Percentiles rank a stretch among this genome's conserved stretches.
These are phyloP conservation scores for Argya squamiceps DNA, from an alignment of 2,797 vertebrate species.

Conservation along the genomic window DNA sequence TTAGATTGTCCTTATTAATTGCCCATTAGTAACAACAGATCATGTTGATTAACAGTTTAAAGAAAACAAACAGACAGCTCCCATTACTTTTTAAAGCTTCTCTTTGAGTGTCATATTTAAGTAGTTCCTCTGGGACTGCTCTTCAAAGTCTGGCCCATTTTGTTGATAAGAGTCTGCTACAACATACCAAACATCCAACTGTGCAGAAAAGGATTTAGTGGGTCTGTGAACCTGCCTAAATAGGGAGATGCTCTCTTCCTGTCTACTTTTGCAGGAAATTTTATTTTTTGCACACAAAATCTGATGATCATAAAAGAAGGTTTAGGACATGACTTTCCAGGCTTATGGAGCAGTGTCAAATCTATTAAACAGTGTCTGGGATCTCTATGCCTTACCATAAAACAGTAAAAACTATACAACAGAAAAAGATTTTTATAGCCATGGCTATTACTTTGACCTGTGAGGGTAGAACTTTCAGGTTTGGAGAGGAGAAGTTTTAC, in stretches of 20 bases:
- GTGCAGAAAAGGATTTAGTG: background rate
- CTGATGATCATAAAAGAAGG: background rate
- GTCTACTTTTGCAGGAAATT: background rate
- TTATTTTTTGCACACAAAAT: background rate
- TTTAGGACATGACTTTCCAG: constrained; percentile 19
- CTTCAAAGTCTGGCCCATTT: background rate
- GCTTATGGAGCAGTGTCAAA: constrained; percentile 39
- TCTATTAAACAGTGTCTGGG: constrained; percentile 37
- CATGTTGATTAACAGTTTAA: background rate
- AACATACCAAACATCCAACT: background rate
- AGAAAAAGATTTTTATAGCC: constrained; percentile 23
- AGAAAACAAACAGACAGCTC: background rate
- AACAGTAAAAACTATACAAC: constrained; percentile 32
- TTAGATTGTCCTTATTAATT: background rate
- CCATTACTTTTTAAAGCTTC: background rate
- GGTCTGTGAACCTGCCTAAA: background rate
- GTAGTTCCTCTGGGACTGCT: background rate
- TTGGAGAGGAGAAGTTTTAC: background rate
- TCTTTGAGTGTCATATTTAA: background rate
- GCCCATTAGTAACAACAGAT: background rate
- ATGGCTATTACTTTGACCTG: constrained; percentile 34
- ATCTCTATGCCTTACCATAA: constrained; percentile 27
- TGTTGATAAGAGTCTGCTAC: background rate
- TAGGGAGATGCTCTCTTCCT: background rate
- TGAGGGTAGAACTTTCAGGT: constrained; percentile 25